Conservation (phyloP, 1,140 invertebrate genomes). For the Rhynchophorus ferrugineus region DNA sequence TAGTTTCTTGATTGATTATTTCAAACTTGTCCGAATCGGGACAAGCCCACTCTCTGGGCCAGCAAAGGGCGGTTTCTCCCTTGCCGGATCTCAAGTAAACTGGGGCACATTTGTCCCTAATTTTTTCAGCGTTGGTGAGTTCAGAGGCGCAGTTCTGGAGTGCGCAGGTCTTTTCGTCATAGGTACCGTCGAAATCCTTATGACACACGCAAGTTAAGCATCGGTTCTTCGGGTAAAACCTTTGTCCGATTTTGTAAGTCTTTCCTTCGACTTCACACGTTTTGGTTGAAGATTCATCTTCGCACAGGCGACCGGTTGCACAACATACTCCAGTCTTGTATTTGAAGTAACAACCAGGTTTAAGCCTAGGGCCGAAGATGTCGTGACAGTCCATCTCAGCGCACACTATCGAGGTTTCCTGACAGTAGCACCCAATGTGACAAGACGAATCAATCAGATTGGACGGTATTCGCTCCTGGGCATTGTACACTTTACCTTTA, state of each 20-base stretch:
- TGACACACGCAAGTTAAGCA: conserved; percentile 25
- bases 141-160: conserved; percentile 15
- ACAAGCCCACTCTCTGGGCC: conserved; percentile 1
- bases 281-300: background rate
- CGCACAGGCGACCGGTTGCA: background rate
- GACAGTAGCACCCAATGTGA: conserved; percentile 23
- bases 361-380: conserved; percentile 1
- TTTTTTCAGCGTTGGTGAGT: conserved; percentile 9
- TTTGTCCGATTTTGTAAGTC: conserved; percentile 24
- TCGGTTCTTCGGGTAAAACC: conserved; percentile 17
- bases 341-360: conserved; percentile 18
- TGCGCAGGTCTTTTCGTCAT: conserved; percentile 14
- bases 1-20: conserved; percentile 1
- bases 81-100: conserved; percentile 1
- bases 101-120: conserved; percentile 18
- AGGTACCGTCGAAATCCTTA: conserved; percentile 23
- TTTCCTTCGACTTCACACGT: conserved; percentile 23
- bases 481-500: conserved; percentile 16
- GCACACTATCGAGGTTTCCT: conserved; percentile 16
- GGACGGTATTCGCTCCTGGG: conserved; percentile 12
- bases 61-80: background rate
- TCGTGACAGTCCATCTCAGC: conserved; percentile 27
- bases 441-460: conserved; percentile 20
- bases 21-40: conserved; percentile 2
- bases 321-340: conserved; percentile 20